Evolutionary conservation across 2,113 vertebrate genomes (phyloP).

Genomic region (Coreoperca whiteheadi): DNA sequence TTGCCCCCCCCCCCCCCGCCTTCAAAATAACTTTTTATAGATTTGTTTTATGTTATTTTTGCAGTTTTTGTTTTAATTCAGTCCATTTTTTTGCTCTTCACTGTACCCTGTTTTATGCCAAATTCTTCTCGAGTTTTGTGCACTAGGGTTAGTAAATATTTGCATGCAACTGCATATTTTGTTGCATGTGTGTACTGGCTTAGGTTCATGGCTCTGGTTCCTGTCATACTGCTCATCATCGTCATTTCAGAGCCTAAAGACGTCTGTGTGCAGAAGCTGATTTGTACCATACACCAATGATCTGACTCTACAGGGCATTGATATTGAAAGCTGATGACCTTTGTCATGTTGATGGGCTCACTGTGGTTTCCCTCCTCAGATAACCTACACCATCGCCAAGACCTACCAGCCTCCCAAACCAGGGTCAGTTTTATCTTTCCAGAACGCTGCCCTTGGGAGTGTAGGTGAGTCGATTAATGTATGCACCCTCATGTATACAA

Average conservation of each 20-base stretch:
- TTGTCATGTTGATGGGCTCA: constrained; percentile 61
- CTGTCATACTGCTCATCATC: constrained; percentile 6
- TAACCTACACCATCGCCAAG: constrained; percentile 87
- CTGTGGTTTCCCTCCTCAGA: constrained; percentile 75
- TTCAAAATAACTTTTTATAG: not conserved
- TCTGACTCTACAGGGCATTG: constrained; percentile 4
- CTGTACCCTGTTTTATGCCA: not conserved
- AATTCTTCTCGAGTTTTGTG: not conserved
- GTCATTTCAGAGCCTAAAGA: constrained; percentile 1
- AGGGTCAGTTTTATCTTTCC: constrained; percentile 83
- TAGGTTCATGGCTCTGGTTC: constrained; percentile 21
- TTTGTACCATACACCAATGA: constrained; percentile 10
- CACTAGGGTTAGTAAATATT: not conserved
- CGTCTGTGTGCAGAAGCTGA: constrained; percentile 34
- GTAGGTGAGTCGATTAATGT: constrained; percentile 77
- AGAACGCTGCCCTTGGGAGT: constrained; percentile 86
- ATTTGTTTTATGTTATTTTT: not conserved
- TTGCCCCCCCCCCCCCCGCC: not conserved
- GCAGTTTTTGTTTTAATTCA: not conserved
- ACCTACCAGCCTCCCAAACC: constrained; percentile 86
- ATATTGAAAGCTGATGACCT: constrained; percentile 56
- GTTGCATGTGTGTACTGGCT: constrained; percentile 58
- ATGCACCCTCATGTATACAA: not conserved
- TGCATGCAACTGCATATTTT: not conserved
- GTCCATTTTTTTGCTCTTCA: not conserved